phyloP scores from a whole-genome alignment of 2,888 invertebrate species.

The Cataglyphis altisquamis region DNA sequence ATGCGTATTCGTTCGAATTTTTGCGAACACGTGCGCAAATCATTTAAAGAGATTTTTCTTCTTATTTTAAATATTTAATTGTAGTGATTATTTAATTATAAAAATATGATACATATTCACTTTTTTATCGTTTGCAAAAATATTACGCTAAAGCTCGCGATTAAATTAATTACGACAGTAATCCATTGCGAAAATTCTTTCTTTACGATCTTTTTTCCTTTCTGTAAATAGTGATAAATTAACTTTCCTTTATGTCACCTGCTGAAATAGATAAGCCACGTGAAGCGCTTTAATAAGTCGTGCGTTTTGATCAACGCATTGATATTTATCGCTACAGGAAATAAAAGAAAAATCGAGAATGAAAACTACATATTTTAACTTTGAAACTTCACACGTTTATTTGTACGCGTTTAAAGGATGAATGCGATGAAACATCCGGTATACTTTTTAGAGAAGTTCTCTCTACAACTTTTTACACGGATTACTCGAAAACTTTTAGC shows the following conservation, averaged over 20 bases:
- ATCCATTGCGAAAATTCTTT: not conserved
- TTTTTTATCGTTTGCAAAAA: not conserved
- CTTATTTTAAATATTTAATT: not conserved
- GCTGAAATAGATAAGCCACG: slow-evolving; percentile 35
- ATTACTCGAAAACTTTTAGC: not conserved
- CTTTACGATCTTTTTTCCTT: not conserved
- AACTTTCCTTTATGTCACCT: not conserved
- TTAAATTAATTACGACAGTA: not conserved
- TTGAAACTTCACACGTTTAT: not conserved
- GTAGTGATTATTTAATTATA: not conserved
- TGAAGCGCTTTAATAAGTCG: slow-evolving; percentile 22
- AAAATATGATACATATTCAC: not conserved
- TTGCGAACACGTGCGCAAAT: not conserved
- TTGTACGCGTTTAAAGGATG: not conserved
- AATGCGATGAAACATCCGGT: not conserved
- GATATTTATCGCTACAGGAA: not conserved
- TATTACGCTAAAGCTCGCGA: not conserved
- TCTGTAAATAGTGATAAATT: not conserved
- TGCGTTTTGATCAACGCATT: not conserved
- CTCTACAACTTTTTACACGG: not conserved
- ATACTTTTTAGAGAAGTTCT: not conserved
- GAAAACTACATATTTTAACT: not conserved
- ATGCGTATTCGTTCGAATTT: not conserved
- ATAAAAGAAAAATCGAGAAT: not conserved
- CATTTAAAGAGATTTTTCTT: not conserved